A percentile compares a stretch with the other conserved stretches of the same genome.
Conservation (phyloP, 2,888 invertebrate genomes). For the Nemotelus pantherinus region DNA sequence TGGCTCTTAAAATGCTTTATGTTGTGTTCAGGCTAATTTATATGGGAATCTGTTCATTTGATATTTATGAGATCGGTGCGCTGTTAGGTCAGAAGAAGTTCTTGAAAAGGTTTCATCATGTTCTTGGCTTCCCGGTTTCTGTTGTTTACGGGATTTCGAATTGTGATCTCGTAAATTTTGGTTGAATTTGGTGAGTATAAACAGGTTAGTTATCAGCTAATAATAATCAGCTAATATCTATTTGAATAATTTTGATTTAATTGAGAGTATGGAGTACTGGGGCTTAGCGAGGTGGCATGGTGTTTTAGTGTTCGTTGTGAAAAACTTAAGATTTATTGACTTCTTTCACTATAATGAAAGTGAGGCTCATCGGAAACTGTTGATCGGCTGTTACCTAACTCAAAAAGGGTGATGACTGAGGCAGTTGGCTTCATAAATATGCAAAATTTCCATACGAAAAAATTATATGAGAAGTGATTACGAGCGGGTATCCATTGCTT, state of each 20-base stretch:
- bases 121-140: not conserved
- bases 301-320: no score
- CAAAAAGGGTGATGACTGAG: no score
- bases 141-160: slow-evolving; percentile 43
- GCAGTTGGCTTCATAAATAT: no score
- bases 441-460: no score
- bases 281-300: no score
- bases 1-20: slow-evolving; percentile 63
- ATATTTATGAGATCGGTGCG: slow-evolving; percentile 38
- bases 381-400: no score
- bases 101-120: not conserved
- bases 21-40: slow-evolving; percentile 63
- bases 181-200: slow-evolving; percentile 10
- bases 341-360: no score
- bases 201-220: slow-evolving; percentile 23
- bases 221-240: slow-evolving; percentile 16
- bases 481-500: no score
- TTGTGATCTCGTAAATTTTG: slow-evolving; percentile 48
- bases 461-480: no score
- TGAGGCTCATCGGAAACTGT: no score
- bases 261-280: no score
- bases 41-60: slow-evolving; percentile 54
- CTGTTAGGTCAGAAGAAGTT: not conserved
- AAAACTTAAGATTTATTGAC: no score
- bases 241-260: slow-evolving; percentile 21